Base-by-base conservation (phyloP, 30 jellyfish, hydroid and myxozoan species). In the Aurelia sp. region DNA sequence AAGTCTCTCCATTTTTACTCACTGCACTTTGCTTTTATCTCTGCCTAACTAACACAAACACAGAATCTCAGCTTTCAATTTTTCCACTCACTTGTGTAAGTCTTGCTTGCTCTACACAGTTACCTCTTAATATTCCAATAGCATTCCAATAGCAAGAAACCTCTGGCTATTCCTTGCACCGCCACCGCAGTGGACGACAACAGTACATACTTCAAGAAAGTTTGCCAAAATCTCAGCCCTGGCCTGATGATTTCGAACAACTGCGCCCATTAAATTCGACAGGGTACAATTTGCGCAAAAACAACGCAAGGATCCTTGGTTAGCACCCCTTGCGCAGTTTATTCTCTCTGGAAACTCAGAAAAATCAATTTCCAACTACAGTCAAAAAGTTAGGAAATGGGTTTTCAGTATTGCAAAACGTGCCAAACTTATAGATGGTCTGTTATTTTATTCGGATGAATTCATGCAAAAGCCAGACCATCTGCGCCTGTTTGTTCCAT, bases 401-500 rank as follows among this genome's bases (percentile, higher is more conserved):
- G 80, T 78, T 16, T 6, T 62, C 48, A 30, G 80, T 11, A 52
- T 40, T 51, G 67, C 79, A 41, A 78, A 78, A 48, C 66, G 79
- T 48, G 35, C 88, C 79, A 59, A 78, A 40, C 66, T 78, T 33
- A 63, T 61, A 27, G 88, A 78, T 61, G 88, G 88, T 22, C 53
- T 78, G 33, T 47, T 57, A 6, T 78, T 31, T 59, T 78, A 78
- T 47, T 78, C 88, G 15, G 88, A 78, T 35, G 88, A 78, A 78
- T 78, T 78, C 50, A 33, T 55, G 33, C 33, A 27, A 27, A 27
- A 27, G 1, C 33, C 33, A 27, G 33, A 27, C 33, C 33, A 27
- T 27, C 87, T 76, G 78, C 79, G 75, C 76, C 23, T 76, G 12
- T 76, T 76, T 33, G 76, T 76, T 22, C 87, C 87, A 52, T 51